Evolutionary conservation across 2,797 vertebrate genomes (phyloP), one percentile per base, ranked within the genome.

Genomic region (Serranus cabrilla): DNA sequence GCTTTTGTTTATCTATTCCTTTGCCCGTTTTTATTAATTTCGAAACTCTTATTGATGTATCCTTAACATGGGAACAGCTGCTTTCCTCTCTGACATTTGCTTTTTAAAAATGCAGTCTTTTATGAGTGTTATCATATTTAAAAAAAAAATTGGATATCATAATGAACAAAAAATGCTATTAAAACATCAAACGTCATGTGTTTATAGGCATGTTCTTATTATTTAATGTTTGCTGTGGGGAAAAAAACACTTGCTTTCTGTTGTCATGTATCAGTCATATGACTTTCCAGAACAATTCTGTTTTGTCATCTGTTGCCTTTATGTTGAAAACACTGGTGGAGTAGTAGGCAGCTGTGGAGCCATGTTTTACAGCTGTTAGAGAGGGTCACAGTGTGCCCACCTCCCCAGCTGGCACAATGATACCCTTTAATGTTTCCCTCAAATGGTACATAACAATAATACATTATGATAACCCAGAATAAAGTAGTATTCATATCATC

Each of bases 251-350:
- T 40, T 74, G 63, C 27, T 70, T 87, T 85, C 78, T 76, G 66
- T 68, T 59, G 47, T 86, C 81, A 91, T 87, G 83, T 86, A 86
- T 84, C 55, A 67, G 84, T 85, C 88, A 87, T 74, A 78, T 91
- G 87, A 89, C 83, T 80, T 91, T 92, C 92, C 76, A 91, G 91
- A 93, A 93, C 79, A 85, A 76, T 71, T 78, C 83, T 83, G 61
- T 91, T 85, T 86, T 90, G 87, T 89, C 79, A 63, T 49, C 52
- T 76, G 16, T 61, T 61, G 72, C 56, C 55, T 88, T 87, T 81
- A 75, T 87, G 76, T 58, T 73, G 60, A 69, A 72, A 78, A 81
- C 60, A 81, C 37, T 42, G 45, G 23, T 57, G 1, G 1, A 57
- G 47, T 64, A 63, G 55, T 40, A 64, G 64, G 50, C 51, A 75